Evolutionary conservation across 2,113 vertebrate species (phyloP).

Genomic region (Mesocricetus auratus): DNA sequence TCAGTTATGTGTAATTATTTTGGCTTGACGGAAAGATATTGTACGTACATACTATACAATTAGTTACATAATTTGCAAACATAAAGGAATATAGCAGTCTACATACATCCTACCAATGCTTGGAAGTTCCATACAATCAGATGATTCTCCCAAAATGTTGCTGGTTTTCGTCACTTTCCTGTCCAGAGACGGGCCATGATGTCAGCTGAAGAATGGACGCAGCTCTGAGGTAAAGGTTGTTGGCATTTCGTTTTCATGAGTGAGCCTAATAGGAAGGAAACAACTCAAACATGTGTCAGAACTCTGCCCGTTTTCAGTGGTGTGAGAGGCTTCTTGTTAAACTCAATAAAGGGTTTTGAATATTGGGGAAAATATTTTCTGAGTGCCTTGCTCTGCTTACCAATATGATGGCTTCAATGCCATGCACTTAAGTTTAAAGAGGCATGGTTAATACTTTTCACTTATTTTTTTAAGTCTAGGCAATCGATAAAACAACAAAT

Average conservation of each 20-base stretch:
- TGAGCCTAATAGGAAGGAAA: neutral
- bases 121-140: neutral
- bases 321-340: neutral
- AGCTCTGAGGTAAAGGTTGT: neutral
- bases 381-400: neutral
- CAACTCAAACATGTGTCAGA: neutral
- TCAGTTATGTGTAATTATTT: neutral
- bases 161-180: neutral
- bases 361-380: neutral
- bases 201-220: fast-evolving
- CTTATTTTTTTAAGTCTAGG: neutral
- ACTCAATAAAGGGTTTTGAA: neutral
- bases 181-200: neutral
- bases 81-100: neutral
- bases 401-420: neutral
- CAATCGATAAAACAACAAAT: neutral
- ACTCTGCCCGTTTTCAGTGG: neutral
- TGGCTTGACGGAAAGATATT: neutral
- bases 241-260: neutral
- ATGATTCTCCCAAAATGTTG: neutral
- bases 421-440: neutral
- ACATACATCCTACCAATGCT: neutral
- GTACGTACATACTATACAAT: neutral
- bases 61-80: neutral
- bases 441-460: neutral